Conservation (phyloP, 2,113 vertebrate species). For the Chelonoidis abingdonii region DNA sequence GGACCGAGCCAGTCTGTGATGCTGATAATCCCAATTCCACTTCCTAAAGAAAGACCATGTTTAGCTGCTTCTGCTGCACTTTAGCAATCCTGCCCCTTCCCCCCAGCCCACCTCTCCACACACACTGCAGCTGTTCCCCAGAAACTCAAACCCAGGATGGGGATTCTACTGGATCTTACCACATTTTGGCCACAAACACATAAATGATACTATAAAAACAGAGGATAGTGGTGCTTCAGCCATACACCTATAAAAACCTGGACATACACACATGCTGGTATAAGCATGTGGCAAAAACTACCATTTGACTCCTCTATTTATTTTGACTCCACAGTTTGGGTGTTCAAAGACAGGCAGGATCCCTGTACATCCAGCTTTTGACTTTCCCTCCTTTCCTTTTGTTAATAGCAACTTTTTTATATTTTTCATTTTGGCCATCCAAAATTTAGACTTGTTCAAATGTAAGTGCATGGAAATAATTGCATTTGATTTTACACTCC, state of each 20-base stretch:
- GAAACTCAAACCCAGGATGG: background rate
- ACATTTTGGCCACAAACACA: background rate
- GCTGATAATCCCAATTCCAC: background rate
- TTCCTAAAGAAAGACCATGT: background rate
- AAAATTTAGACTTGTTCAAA: constrained; percentile 24
- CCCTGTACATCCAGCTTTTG: background rate
- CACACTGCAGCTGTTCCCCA: background rate
- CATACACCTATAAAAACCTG: background rate
- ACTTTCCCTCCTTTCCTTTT: background rate
- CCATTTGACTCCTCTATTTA: background rate
- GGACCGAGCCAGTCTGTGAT: background rate
- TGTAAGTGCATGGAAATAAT: background rate
- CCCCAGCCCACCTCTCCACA: too few relatives aligned
- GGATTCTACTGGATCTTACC: background rate
- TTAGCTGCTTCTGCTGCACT: background rate
- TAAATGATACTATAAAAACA: background rate
- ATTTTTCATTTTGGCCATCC: background rate
- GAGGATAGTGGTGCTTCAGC: fast-evolving
- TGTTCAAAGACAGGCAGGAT: background rate
- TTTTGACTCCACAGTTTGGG: background rate
- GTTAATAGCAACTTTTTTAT: fast-evolving
- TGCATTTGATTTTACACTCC: background rate
- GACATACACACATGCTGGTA: fast-evolving
- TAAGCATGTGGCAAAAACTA: background rate
- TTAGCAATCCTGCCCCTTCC: background rate